phyloP scores from a whole-genome alignment of 1,140 invertebrate genomes.

The Theocolax elegans region DNA sequence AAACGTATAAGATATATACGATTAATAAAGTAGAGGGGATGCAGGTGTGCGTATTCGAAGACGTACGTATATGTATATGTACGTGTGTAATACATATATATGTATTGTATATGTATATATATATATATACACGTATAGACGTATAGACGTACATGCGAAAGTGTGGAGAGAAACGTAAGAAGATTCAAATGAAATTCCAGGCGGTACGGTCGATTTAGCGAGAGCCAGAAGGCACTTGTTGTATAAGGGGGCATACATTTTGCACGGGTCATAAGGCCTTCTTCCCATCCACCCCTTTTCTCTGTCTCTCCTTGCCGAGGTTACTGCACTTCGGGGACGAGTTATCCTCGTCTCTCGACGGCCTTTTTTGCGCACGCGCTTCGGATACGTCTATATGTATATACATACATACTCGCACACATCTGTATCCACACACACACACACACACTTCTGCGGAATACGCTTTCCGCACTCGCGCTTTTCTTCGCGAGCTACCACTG shows the following conservation, averaged over 20 bases:
- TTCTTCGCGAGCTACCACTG: neutral
- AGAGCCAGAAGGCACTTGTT: constrained; percentile 10
- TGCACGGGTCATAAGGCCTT: constrained; percentile 61
- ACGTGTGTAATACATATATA: too few relatives aligned
- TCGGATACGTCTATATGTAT: too few relatives aligned
- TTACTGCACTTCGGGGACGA: constrained; percentile 64
- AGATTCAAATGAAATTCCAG: constrained; percentile 25
- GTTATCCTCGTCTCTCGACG: constrained; percentile 52
- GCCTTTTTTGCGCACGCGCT: constrained; percentile 22
- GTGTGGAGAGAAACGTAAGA: neutral
- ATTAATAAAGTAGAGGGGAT: neutral
- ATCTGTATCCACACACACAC: too few relatives aligned
- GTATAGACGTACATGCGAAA: too few relatives aligned
- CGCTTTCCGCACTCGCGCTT: neutral
- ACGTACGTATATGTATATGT: too few relatives aligned
- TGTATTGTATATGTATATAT: too few relatives aligned
- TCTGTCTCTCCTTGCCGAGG: constrained; percentile 47
- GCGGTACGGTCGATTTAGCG: constrained; percentile 42
- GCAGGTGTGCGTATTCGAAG: too few relatives aligned
- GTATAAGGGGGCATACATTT: constrained; percentile 55
- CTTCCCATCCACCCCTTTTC: constrained; percentile 48
- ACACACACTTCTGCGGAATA: too few relatives aligned
- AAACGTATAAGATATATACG: neutral
- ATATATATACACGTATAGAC: too few relatives aligned
- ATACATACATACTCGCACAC: too few relatives aligned